Base-by-base conservation (phyloP, 2,797 vertebrate species). In the Xiphorhynchus erythropygius region DNA sequence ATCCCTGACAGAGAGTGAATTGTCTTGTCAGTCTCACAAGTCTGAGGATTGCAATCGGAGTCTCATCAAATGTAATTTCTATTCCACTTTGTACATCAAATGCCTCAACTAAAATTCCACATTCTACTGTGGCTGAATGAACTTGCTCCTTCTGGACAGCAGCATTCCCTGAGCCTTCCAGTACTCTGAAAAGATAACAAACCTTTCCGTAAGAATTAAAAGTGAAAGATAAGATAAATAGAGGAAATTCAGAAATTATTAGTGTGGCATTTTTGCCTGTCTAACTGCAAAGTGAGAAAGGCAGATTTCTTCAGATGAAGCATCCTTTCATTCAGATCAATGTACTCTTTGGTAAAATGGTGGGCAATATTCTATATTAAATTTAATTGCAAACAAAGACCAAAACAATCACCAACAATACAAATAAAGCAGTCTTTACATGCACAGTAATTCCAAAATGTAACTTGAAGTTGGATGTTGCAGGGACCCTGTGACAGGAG, bases 21-120 rank as follows among this genome's bases (percentile, higher is more conserved):
- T 84, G 62, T 47, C 49, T 81, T 84, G 69, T 90, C 86, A 67
- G 53, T 41, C 69, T 84, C 69, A 70, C 32, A 88, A 92, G 22
- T 67, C 44, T 70, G 44, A 78, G 28, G 49, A 84, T 13, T 94
- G 64, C 17, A 76, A 77, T 88, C 0, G 0, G 33, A 80, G 77
- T 83, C n/a, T 88, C 55, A 68, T 68, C 35, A 78, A 67, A 80
- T 1, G 41, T 50, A 55, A 87, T 81, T 92, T 92, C 73, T 90
- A 33, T 68, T 90, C 50, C 0, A 0, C 62, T 86, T 86, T 52
- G 21, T 84, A 44, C 64, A 75, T 60, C 24, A 71, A 80, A 74
- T 75, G 16, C 33, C 32, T 23, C 32, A 75, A 44, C 22, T 68
- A 37, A 84, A 90, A 83, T 89, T 86, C 23, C 27, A 49, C 32